These are phyloP conservation scores for Opisthocomus hoazin DNA, from an alignment of 2,113 vertebrate genomes.

Conservation along the genomic window DNA sequence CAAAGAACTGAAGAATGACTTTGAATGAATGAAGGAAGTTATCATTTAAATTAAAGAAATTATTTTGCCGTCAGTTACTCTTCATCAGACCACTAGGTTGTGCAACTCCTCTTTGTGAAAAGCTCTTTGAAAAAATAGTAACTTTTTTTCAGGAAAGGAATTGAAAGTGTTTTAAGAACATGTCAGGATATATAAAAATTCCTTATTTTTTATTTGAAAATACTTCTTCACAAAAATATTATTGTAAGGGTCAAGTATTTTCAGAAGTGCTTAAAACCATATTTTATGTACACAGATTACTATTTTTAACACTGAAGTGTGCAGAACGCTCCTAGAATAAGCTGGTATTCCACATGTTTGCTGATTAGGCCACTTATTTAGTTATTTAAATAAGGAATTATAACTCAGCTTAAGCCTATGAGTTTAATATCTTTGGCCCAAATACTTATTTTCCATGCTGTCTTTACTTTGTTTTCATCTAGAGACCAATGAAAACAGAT, in stretches of 20 bases:
- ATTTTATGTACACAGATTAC: neutral
- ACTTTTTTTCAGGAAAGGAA: neutral
- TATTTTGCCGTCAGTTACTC: neutral
- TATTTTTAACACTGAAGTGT: neutral
- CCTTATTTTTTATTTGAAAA: neutral
- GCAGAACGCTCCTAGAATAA: neutral
- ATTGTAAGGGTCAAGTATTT: neutral
- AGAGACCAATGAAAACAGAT: neutral
- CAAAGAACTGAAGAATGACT: neutral
- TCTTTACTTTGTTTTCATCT: neutral
- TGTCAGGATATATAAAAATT: neutral
- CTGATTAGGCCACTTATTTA: neutral
- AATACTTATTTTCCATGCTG: neutral
- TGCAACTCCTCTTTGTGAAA: neutral
- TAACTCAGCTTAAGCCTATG: neutral
- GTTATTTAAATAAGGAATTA: neutral
- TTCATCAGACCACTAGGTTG: neutral
- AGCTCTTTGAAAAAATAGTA: neutral
- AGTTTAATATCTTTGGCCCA: neutral
- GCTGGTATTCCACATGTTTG: neutral
- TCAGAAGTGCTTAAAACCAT: neutral
- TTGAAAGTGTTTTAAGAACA: neutral
- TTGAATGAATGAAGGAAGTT: neutral
- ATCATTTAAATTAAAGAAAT: neutral
- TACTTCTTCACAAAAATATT: neutral